Evolutionary conservation across 2,113 vertebrate species (phyloP).

Genomic region (Oreochromis tanganicae): DNA sequence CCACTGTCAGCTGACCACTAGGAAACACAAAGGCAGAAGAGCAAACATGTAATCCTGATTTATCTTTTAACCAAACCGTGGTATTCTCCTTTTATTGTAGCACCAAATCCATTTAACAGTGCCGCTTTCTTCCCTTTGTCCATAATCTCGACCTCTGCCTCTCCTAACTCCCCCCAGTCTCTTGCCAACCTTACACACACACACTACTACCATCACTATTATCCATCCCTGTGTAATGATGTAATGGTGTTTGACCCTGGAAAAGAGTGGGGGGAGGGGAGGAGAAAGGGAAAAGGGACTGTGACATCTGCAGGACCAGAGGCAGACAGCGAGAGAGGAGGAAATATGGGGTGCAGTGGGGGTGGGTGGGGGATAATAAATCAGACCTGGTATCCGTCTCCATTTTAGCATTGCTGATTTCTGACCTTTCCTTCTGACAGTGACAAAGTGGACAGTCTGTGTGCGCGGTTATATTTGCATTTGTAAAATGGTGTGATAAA

Average conservation of each 20-base stretch:
- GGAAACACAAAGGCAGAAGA: not conserved
- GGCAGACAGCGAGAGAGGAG: conserved; percentile 43
- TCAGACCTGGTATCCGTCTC: conserved; percentile 40
- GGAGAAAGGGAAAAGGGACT: conserved; percentile 46
- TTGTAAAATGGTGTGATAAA: not conserved
- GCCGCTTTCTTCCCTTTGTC: conserved; percentile 30
- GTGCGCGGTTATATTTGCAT: not conserved
- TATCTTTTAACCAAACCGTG: not conserved
- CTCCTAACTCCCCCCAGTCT: not conserved
- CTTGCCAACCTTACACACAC: not conserved
- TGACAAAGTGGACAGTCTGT: conserved; percentile 25
- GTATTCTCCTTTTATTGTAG: not conserved
- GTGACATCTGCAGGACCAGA: conserved; percentile 72
- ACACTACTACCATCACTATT: conserved; percentile 18
- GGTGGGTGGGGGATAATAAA: conserved; percentile 47
- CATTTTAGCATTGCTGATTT: conserved; percentile 50
- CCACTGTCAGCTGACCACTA: not conserved
- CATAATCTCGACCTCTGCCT: not conserved
- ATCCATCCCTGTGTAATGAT: conserved; percentile 57
- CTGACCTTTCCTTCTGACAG: conserved; percentile 44
- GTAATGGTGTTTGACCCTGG: conserved; percentile 68
- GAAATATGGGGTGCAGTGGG: conserved; percentile 1
- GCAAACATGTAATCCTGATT: not conserved
- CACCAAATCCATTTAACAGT: not conserved
- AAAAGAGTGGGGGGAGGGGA: conserved; percentile 52